Evolutionary conservation across 2,888 invertebrate genomes (phyloP), one percentile per base, ranked within the genome.

Genomic region (Morpho deidamia): DNA sequence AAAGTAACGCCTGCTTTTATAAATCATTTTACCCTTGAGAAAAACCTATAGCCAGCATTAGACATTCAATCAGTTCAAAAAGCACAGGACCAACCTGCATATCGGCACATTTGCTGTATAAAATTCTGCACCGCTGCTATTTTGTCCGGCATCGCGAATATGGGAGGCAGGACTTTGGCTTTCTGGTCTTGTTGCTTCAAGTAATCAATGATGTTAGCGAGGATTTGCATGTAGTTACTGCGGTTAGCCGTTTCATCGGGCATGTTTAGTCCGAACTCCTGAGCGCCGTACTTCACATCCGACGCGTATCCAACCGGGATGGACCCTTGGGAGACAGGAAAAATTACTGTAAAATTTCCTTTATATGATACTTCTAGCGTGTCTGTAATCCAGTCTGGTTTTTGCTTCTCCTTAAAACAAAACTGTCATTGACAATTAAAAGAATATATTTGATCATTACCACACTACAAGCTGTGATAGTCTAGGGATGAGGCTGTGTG

Each of bases 121-220:
- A 83, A 88, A 42, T 81, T 74, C 3, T 66, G 63, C 0, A 81
- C 72, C 0, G 73, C 61, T 0, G 56, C 57, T 1, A 81, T 72
- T 53, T 83, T 86, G 0, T 83, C 81, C 0, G 83, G 81, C 73
- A 88, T 64, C 0, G 84, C 83, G 60, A 76, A 89, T 5, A 89
- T 57, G 0, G 85, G 81, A 0, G 87, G 84, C 38, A 83, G 61
- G 0, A 55, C 38, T 11, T 69, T 62, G 5, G 57, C 49, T 0
- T 55, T 61, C 0, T 54, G 55, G 11, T 72, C 65, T 1, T 69
- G 61, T 23, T 77, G 71, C 33, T 74, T 78, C 37, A 88, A 56
- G 37, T 80, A 86, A 46, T 86, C 86, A 0, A 84, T 75, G 1
- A 78, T 72, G 35, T 74, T 68, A 0, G 84, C 80, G 1, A 86